Conservation (phyloP, 2,113 vertebrate genomes). For the Eublepharis macularius region DNA sequence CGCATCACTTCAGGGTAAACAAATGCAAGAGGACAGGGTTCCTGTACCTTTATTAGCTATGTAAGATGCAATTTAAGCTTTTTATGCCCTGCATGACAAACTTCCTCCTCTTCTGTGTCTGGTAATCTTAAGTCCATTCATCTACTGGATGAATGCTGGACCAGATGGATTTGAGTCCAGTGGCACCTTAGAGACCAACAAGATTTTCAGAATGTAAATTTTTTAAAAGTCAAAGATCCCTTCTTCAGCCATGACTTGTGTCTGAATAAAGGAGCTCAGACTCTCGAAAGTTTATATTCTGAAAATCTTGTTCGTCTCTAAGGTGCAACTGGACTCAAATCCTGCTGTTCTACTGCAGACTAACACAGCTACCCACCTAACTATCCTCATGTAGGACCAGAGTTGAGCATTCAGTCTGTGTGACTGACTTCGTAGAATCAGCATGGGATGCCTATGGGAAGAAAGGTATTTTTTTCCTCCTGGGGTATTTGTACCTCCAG, state of each 20-base stretch:
- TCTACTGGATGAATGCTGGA: background rate
- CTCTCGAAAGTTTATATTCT: too few relatives aligned
- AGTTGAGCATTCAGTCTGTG: background rate
- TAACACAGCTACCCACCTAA: too few relatives aligned
- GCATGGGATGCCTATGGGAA: background rate
- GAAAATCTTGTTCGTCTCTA: too few relatives aligned
- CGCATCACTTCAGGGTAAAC: background rate
- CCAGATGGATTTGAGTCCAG: too few relatives aligned
- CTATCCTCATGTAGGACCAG: background rate
- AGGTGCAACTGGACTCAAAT: too few relatives aligned
- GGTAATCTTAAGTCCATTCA: background rate
- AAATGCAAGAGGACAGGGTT: background rate
- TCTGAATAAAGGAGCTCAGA: too few relatives aligned
- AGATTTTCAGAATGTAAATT: too few relatives aligned
- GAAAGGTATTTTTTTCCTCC: background rate
- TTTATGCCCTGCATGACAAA: background rate
- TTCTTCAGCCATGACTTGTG: too few relatives aligned
- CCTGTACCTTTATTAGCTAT: background rate
- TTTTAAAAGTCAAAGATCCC: too few relatives aligned
- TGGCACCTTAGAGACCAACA: too few relatives aligned
- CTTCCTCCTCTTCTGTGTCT: background rate
- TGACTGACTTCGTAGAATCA: background rate
- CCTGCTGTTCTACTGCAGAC: too few relatives aligned
- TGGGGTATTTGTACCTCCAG: background rate
- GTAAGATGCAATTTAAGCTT: background rate